Percentiles rank a stretch among this genome's conserved stretches.
These are phyloP conservation scores for Amazona vittata DNA, from an alignment of 2,113 vertebrate genomes.

Conservation along the genomic window DNA sequence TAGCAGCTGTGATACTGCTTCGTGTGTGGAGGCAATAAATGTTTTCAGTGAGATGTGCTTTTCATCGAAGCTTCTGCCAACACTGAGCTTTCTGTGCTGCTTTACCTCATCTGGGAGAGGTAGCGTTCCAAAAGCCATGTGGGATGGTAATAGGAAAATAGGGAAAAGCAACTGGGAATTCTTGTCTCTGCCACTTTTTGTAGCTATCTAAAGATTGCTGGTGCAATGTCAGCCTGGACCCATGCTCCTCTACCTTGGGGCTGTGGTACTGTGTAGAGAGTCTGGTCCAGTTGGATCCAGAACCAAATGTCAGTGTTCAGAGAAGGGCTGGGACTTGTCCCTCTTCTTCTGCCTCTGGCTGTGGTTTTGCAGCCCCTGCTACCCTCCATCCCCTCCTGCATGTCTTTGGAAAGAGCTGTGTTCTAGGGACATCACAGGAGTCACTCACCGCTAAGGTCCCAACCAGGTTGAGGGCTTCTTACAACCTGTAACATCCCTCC, in stretches of 20 bases:
- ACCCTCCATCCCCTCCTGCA: not conserved
- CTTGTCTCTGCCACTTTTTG: not conserved
- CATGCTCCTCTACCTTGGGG: not conserved
- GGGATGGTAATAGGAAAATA: not conserved
- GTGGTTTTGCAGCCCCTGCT: not conserved
- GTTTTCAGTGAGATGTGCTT: not conserved
- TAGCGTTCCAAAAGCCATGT: not conserved
- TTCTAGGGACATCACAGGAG: not conserved
- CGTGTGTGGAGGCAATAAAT: not conserved
- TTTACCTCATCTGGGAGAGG: not conserved
- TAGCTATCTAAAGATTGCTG: rapidly evolving
- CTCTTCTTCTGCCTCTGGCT: not conserved
- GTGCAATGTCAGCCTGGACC: not conserved
- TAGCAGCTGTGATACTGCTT: not conserved
- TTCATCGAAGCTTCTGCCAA: not conserved
- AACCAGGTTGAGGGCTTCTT: not conserved
- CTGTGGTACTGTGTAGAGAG: no score
- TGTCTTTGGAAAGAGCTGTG: not conserved
- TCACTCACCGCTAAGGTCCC: no score
- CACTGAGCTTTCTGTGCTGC: not conserved
- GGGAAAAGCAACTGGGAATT: not conserved
- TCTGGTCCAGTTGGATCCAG: not conserved
- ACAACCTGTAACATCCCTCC: not conserved
- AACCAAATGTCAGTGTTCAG: not conserved
- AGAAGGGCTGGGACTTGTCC: not conserved